A percentile compares a stretch with the other conserved stretches of the same genome.
phyloP scores from a whole-genome alignment of 1,140 invertebrate species.

The Aradophagus sp. region DNA sequence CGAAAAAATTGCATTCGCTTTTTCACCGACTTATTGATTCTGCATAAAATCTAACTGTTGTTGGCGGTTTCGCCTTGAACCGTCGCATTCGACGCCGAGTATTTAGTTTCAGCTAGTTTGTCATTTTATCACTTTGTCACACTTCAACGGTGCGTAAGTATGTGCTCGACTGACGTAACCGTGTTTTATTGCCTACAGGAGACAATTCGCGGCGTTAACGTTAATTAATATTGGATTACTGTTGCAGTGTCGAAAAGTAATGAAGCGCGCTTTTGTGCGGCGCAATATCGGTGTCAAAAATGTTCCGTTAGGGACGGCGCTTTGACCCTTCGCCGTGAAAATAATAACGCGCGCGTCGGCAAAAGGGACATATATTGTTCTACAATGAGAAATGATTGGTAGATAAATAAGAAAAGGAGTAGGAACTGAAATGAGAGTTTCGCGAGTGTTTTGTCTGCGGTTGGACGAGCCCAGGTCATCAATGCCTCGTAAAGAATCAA shows the following conservation, averaged over 20 bases:
- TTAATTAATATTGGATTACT: slow-evolving; percentile 44
- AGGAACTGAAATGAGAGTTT: slow-evolving; percentile 57
- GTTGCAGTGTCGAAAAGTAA: slow-evolving; percentile 14
- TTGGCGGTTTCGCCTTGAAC: slow-evolving; percentile 64
- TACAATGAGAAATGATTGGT: slow-evolving; percentile 56
- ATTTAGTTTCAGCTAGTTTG: slow-evolving; percentile 60
- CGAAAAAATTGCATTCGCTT: no score
- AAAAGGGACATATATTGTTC: slow-evolving; percentile 52
- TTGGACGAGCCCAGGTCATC: slow-evolving; percentile 68
- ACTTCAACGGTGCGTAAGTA: slow-evolving; percentile 54
- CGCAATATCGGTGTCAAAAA: slow-evolving; percentile 38
- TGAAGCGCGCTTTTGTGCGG: no score
- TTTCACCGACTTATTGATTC: slow-evolving; percentile 8
- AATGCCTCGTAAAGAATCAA: slow-evolving; percentile 73
- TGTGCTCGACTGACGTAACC: slow-evolving; percentile 52
- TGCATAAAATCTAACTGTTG: slow-evolving; percentile 66
- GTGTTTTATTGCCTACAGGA: slow-evolving; percentile 31
- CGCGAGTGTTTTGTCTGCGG: slow-evolving; percentile 70
- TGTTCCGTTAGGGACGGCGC: slow-evolving; percentile 21
- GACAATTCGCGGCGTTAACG: slow-evolving; percentile 37
- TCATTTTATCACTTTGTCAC: slow-evolving; percentile 60
- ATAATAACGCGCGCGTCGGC: slow-evolving; percentile 35
- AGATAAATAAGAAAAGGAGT: slow-evolving; percentile 48
- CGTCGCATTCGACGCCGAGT: slow-evolving; percentile 39
- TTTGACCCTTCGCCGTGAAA: slow-evolving; percentile 42